Evolutionary conservation across 1,140 invertebrate species (phyloP), one percentile per base, ranked within the genome.

Genomic region (Tetraneura akinire): DNA sequence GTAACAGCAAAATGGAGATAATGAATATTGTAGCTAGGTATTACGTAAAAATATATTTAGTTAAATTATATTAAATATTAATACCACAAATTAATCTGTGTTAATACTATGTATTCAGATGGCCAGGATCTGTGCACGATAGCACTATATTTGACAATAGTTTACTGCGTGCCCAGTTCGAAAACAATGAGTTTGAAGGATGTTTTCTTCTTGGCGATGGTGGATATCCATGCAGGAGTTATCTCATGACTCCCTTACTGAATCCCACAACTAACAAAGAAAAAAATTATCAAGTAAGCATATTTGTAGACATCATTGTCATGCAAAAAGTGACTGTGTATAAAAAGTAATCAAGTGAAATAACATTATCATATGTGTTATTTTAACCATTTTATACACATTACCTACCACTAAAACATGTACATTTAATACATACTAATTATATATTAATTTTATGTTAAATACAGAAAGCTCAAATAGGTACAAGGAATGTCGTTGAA

Each of bases 391-490:
- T n/a, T n/a, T n/a, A n/a, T n/a, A n/a, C n/a, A n/a, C n/a, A n/a
- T n/a, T n/a, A n/a, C n/a, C n/a, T n/a, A n/a, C n/a, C n/a, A n/a
- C n/a, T n/a, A n/a, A n/a, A n/a, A n/a, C n/a, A n/a, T n/a, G n/a
- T n/a, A n/a, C n/a, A n/a, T n/a, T n/a, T n/a, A n/a, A n/a, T n/a
- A n/a, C n/a, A n/a, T n/a, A n/a, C n/a, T n/a, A n/a, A n/a, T n/a
- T n/a, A n/a, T n/a, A n/a, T n/a, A n/a, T n/a, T n/a, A n/a, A n/a
- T n/a, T n/a, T n/a, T n/a, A n/a, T n/a, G n/a, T n/a, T n/a, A n/a
- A n/a, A n/a, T n/a, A n/a, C n/a, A 53, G 51, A 53, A 18, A 53
- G 51, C 51, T 53, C 51, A 53, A 53, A 53, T 53, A n/a, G 51
- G 51, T 6, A 53, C 16, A 53, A n/a, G 51, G 5, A 18, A 53